phyloP scores from a whole-genome alignment of 2,113 vertebrate species.

The Camelus dromedarius region DNA sequence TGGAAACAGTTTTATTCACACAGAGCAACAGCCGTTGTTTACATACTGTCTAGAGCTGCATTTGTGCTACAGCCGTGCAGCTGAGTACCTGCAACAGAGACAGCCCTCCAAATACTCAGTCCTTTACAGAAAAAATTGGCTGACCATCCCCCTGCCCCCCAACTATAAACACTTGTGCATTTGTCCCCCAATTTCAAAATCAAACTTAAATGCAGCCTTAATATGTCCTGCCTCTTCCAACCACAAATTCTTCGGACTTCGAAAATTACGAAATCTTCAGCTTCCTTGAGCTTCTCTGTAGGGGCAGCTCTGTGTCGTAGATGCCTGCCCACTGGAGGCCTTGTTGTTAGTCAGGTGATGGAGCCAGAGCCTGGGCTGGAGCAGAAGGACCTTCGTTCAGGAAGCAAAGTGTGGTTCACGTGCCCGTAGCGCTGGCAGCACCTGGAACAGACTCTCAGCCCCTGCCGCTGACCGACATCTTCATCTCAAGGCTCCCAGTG shows the following conservation, averaged over 20 bases:
- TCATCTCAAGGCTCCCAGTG: neutral
- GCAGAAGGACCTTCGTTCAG: neutral
- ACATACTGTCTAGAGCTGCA: accelerated
- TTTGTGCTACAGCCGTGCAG: neutral
- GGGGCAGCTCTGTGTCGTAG: neutral
- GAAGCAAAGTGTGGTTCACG: neutral
- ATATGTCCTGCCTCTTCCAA: neutral
- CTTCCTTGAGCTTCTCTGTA: neutral
- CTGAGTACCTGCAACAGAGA: neutral
- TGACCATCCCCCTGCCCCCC: accelerated
- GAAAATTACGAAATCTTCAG: neutral
- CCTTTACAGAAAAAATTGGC: neutral
- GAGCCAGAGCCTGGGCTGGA: too few species aligned
- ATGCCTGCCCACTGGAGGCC: neutral
- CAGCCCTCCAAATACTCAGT: neutral
- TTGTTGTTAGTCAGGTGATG: neutral
- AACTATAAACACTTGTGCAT: neutral
- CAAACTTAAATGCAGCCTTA: neutral
- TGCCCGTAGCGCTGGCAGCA: neutral
- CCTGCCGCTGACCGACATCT: neutral
- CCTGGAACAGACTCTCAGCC: neutral
- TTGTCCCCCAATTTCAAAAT: neutral
- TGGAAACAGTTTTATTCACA: neutral
- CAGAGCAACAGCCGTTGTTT: neutral
- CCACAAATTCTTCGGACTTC: neutral